Evolutionary conservation across 1,140 invertebrate species (phyloP), one percentile per base, ranked within the genome.

Genomic region (Pogonomyrmex barbatus): DNA sequence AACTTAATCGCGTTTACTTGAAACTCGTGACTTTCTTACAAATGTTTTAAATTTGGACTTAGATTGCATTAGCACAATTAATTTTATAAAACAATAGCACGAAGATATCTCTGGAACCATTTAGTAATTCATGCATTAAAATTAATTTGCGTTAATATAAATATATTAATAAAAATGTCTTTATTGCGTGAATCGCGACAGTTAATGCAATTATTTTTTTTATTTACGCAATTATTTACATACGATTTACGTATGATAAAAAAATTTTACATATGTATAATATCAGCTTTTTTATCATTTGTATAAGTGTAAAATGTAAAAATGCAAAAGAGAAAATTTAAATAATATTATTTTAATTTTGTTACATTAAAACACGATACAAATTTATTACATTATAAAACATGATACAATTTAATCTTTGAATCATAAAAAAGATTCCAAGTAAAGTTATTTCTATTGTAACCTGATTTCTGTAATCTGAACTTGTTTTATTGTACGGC

Each of bases 1-100:
- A 70, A 90, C 70, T 89, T 90, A 89, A 89, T 70, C 76, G 79
- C 85, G 87, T 81, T 76, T 90, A 89, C 75, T 88, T 89, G 90
- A 83, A 68, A 60, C 50, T 85, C 42, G 8, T 71, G 50, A 71
- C 52, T 73, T 82, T 24, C 65, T 82, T 82, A 82, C 14, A 73
- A 82, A 54, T 73, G 54, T 12, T 10, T 56, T 58, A 71, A 71
- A 14, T 82, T 24, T 82, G 30, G 14, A 14, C 0, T 71, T 82
- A 42, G 39, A 82, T 79, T 68, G 77, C 77, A 79, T 14, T 54
- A 54, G 62, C n/a, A 36, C 47, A 54, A 36, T 24, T 54, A 68
- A 54, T n/a, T 52, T 47, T 52, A 33, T 60, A 60, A 45, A 33
- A 14, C 14, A n/a, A 5, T 10, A 6, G 39, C 17, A 39, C 2